Percentiles rank a stretch among this genome's conserved stretches.
phyloP scores from a whole-genome alignment of 1,140 invertebrate genomes.

The Physella acuta region DNA sequence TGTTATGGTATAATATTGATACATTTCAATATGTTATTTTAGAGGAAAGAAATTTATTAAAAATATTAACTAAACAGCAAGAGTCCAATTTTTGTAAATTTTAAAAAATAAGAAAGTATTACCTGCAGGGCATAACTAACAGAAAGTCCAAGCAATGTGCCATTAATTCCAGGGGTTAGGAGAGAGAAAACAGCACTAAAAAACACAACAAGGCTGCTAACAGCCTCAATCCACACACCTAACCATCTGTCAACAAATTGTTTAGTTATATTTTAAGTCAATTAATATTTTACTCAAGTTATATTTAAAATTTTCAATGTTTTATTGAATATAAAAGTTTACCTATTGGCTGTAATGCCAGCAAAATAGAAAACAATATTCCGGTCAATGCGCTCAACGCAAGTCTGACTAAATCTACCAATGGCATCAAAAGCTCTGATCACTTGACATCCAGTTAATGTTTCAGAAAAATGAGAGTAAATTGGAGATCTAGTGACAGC shows the following conservation, averaged over 20 bases:
- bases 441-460: slow-evolving; percentile 60
- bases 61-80: too few relatives aligned
- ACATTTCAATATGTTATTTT: too few relatives aligned
- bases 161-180: slow-evolving; percentile 51
- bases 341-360: slow-evolving; percentile 47
- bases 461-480: slow-evolving; percentile 62
- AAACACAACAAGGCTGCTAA: slow-evolving; percentile 64
- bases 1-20: too few relatives aligned
- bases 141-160: slow-evolving; percentile 69
- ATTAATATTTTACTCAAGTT: too few relatives aligned
- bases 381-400: slow-evolving; percentile 50
- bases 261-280: too few relatives aligned
- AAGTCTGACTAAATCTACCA: slow-evolving; percentile 60
- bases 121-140: slow-evolving; percentile 64
- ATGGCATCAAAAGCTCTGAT: slow-evolving; percentile 63
- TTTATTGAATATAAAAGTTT: too few relatives aligned
- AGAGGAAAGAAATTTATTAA: too few relatives aligned
- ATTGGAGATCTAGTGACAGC: slow-evolving; percentile 60
- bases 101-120: too few relatives aligned
- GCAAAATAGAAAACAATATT: slow-evolving; percentile 49
- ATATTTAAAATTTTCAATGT: too few relatives aligned
- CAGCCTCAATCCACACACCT: slow-evolving; percentile 83
- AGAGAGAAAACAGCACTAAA: slow-evolving; percentile 62
- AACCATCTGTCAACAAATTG: too few relatives aligned
- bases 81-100: too few relatives aligned